Percentiles rank a stretch among this genome's conserved stretches.
Evolutionary conservation across 2,797 vertebrate species (phyloP).

Genomic region (Myotis planiceps): DNA sequence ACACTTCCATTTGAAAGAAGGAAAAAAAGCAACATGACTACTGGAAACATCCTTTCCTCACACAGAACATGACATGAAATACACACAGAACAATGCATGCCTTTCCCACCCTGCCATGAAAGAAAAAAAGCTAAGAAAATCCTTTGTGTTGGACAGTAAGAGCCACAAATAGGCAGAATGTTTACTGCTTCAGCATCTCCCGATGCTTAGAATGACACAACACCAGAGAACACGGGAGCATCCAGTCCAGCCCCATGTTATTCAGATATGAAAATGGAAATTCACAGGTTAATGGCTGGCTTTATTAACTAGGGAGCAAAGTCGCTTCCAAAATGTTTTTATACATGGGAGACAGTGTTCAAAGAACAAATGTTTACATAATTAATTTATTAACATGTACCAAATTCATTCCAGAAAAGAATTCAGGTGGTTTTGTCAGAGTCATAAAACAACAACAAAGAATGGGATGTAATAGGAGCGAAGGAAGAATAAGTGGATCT

Average conservation of each 20-base stretch:
- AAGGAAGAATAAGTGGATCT: background rate
- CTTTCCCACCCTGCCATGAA: background rate
- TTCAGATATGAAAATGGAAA: background rate
- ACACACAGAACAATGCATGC: background rate
- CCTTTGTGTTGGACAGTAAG: background rate
- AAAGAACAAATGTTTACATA: slow-evolving; percentile 10
- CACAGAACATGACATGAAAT: background rate
- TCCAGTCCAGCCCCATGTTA: background rate
- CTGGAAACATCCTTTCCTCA: background rate
- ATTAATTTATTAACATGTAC: background rate
- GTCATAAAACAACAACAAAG: background rate
- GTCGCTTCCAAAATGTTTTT: background rate
- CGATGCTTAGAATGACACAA: background rate
- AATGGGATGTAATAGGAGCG: background rate
- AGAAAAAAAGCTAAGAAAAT: background rate
- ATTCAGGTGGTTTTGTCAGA: background rate
- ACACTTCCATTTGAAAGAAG: background rate
- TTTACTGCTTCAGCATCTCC: background rate
- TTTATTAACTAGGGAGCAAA: slow-evolving; percentile 1
- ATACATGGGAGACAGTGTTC: background rate
- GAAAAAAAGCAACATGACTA: background rate
- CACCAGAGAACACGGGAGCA: background rate
- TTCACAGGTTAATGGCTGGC: background rate
- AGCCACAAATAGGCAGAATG: background rate
- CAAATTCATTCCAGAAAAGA: background rate